Evolutionary conservation across 2,113 vertebrate species (phyloP).

Genomic region (Heterotis niloticus): DNA sequence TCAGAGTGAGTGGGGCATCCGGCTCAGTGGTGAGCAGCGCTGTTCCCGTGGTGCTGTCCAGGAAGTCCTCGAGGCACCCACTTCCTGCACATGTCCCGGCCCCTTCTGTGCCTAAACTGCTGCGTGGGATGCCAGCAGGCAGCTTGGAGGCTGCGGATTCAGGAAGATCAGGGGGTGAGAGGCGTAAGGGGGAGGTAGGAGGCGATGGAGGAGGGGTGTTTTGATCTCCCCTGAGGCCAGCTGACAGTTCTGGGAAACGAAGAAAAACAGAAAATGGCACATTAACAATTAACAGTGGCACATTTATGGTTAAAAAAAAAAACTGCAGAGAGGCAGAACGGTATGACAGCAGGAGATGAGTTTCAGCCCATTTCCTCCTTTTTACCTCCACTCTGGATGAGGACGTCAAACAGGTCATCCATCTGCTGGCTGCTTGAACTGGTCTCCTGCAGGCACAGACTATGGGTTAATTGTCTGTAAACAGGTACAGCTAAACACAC

Average conservation of each 20-base stretch:
- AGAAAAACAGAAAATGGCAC: conserved; percentile 19
- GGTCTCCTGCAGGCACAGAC: conserved; percentile 61
- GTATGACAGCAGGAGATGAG: too few relatives aligned
- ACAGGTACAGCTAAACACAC: too few relatives aligned
- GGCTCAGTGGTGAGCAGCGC: conserved; percentile 74
- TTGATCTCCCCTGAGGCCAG: conserved; percentile 64
- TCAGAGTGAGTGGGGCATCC: conserved; percentile 73
- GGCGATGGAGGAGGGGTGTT: conserved; percentile 40
- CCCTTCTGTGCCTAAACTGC: background rate
- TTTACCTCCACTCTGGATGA: conserved; percentile 83
- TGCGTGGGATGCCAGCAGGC: background rate
- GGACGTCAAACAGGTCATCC: conserved; percentile 81
- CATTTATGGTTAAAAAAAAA: background rate
- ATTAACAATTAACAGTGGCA: background rate
- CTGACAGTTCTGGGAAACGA: conserved; percentile 67
- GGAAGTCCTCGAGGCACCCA: conserved; percentile 85
- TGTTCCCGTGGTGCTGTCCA: conserved; percentile 81
- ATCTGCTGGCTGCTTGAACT: conserved; percentile 68
- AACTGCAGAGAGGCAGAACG: background rate
- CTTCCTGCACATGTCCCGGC: background rate
- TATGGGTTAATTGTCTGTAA: background rate
- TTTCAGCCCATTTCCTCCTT: background rate
- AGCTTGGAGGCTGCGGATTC: conserved; percentile 23
- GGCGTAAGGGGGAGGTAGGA: conserved; percentile 47
- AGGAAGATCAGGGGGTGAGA: conserved; percentile 43